phyloP scores from a whole-genome alignment of 2,113 vertebrate genomes.

The Strix aluco region DNA sequence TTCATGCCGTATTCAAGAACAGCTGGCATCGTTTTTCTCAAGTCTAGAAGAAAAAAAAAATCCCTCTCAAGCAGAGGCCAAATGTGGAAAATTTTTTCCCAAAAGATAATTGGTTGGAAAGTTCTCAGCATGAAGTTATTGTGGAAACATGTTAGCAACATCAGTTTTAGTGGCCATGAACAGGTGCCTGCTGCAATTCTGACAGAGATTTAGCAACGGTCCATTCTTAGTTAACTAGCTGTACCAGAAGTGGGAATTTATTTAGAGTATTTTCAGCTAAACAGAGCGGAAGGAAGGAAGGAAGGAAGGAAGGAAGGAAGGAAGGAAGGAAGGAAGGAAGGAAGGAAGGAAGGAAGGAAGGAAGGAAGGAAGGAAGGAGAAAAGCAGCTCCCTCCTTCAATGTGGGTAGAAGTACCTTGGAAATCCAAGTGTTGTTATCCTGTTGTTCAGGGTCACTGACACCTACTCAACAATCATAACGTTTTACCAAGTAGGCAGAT shows the following conservation, averaged over 20 bases:
- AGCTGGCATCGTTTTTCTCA: conserved; percentile 35
- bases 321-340: no score
- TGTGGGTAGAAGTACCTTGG: not conserved
- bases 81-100: conserved; percentile 44
- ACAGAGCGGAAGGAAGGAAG: not conserved
- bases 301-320: not conserved
- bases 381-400: not conserved
- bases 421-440: not conserved
- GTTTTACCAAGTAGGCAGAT: not conserved
- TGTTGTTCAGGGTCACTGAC: not conserved
- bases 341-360: no score
- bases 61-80: conserved; percentile 6
- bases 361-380: no score
- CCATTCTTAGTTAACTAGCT: not conserved
- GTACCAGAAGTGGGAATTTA: not conserved
- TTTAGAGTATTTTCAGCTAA: not conserved
- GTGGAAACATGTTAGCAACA: conserved; percentile 34
- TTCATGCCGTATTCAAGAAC: not conserved
- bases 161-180: not conserved
- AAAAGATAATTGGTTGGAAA: conserved; percentile 46
- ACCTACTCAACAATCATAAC: not conserved
- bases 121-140: conserved; percentile 29
- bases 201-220: conserved; percentile 16
- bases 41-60: not conserved
- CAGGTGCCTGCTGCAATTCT: conserved; percentile 47